Percentiles rank a stretch among this genome's conserved stretches.
Evolutionary conservation across 2,797 vertebrate genomes (phyloP).

Genomic region (Hippocampus kuda): DNA sequence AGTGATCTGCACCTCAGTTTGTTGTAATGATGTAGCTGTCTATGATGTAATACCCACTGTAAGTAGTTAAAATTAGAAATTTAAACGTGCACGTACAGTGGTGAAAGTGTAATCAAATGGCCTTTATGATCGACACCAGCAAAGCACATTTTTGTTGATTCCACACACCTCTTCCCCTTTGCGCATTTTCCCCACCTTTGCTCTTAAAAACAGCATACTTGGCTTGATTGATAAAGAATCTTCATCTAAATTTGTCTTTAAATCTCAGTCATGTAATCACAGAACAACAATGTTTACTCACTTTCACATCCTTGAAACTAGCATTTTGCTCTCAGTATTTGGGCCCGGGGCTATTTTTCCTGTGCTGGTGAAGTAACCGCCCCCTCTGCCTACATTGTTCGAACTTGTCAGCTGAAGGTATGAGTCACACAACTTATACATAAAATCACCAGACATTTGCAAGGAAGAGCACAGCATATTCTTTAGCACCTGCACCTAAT

Average conservation of each 20-base stretch:
- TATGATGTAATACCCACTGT: not conserved
- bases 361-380: not conserved
- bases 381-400: not conserved
- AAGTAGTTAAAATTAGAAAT: not conserved
- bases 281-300: no score
- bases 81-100: not conserved
- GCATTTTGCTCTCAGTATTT: not conserved
- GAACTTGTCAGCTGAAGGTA: slow-evolving; percentile 2
- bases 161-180: not conserved
- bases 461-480: not conserved
- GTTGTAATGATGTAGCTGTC: not conserved
- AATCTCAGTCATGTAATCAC: not conserved
- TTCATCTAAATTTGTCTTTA: not conserved
- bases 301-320: not conserved
- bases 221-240: not conserved
- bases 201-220: not conserved
- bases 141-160: not conserved
- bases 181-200: not conserved
- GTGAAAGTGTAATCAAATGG: not conserved
- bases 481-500: not conserved
- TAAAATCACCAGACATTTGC: slow-evolving; percentile 3
- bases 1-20: not conserved
- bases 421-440: slow-evolving; percentile 2
- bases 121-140: not conserved
- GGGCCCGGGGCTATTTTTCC: slow-evolving; percentile 2